Evolutionary conservation across 2,113 vertebrate species (phyloP).

Genomic region (Arizona elegans): DNA sequence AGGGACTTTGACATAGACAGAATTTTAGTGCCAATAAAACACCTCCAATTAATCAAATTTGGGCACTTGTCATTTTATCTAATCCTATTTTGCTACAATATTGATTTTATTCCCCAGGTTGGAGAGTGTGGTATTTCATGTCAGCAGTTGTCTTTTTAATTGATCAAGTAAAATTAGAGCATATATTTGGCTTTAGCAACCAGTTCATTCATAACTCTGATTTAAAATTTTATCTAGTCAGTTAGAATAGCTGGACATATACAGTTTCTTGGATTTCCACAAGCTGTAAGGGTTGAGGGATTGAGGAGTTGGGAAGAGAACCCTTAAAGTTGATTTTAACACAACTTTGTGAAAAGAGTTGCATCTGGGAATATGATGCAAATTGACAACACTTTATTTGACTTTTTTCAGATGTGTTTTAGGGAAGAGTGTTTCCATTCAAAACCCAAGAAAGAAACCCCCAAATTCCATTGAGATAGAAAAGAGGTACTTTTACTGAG

Average conservation of each 20-base stretch:
- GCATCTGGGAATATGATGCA: background rate
- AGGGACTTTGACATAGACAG: background rate
- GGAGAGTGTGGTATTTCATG: constrained; percentile 2
- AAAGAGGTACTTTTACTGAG: no score
- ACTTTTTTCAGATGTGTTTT: background rate
- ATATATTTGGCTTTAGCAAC: background rate
- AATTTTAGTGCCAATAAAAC: constrained; percentile 10
- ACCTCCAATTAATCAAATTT: constrained; percentile 28
- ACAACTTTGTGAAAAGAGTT: background rate
- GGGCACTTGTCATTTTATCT: constrained; percentile 23
- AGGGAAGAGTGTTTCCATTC: background rate
- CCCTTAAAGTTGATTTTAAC: background rate
- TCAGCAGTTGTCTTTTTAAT: constrained; percentile 17
- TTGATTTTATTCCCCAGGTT: constrained; percentile 8
- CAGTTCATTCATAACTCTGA: background rate
- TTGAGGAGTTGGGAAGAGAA: background rate
- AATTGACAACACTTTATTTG: background rate
- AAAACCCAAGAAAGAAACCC: no score
- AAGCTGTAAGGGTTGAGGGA: background rate
- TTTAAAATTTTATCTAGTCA: constrained; percentile 4
- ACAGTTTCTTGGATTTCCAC: background rate
- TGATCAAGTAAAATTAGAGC: constrained; percentile 11
- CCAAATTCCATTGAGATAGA: no score
- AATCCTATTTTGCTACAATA: background rate
- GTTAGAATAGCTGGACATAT: background rate